Evolutionary conservation across 2,888 invertebrate species (phyloP), one percentile per base, ranked within the genome.

Genomic region (Aricia artaxerxes): DNA sequence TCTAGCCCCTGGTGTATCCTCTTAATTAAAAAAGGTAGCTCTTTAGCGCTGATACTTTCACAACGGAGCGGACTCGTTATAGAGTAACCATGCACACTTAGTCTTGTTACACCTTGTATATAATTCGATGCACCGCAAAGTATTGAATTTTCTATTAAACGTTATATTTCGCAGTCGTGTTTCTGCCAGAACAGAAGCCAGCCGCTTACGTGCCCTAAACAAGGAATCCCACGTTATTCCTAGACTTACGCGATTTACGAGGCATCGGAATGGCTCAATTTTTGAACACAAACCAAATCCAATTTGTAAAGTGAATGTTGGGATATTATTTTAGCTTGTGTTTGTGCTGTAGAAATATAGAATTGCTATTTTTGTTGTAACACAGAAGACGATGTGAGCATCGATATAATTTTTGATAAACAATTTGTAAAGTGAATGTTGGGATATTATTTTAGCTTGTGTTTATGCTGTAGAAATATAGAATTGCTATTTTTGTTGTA

Each of bases 151-250:
- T 69, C 35, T 69, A 69, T 13, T 38, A 38, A 57, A 69, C 24
- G 31, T 64, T 24, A 61, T 64, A 35, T 35, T 69, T 38, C 69
- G 35, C 69, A 69, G 35, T 16, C 13, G 69, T 69, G 69, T 69
- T 69, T 2, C 73, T 24, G 73, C n/a, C 73, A 73, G 44, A 44
- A 49, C 72, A 13, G 49, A 35, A 73, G 78, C 78, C 72, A 57
- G 57, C 78, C 78, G 73, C 78, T 78, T 24, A 78, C 78, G 78
- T 78, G 78, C 73, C 57, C 78, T 40, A 78, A 73, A 78, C 78
- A 78, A 78, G 69, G 78, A 49, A 69, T 72, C 49, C 49, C 53
- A 13, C 64, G 78, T 57, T 73, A 78, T 78, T 78, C 53, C 73
- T 78, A 73, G 78, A 78, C 78, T 78, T 78, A 78, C 35, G 57